A percentile compares a stretch with the other conserved stretches of the same genome.
These are phyloP conservation scores for Noctilio leporinus DNA, from an alignment of 2,113 vertebrate genomes.

Conservation along the genomic window DNA sequence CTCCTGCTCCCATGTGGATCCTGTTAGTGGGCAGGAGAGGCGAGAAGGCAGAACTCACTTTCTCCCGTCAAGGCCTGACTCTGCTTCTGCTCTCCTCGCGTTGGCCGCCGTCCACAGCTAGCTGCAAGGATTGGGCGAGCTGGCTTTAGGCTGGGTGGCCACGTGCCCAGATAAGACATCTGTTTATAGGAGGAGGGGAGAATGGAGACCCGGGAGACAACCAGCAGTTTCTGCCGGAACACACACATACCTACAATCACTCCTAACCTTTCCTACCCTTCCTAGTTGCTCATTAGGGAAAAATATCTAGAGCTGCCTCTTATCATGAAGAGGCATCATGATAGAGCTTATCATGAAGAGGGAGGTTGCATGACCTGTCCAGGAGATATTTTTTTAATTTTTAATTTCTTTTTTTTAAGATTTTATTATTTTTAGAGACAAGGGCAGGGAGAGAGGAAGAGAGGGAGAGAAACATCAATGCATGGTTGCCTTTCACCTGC, in stretches of 20 bases:
- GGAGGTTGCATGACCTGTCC: neutral
- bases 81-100: neutral
- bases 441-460: too few species aligned
- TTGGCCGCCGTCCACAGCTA: neutral
- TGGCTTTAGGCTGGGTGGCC: neutral
- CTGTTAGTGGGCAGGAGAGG: neutral
- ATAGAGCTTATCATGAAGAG: neutral
- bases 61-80: neutral
- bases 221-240: neutral
- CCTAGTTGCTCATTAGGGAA: neutral
- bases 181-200: neutral
- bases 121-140: neutral
- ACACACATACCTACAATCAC: neutral
- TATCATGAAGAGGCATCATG: neutral
- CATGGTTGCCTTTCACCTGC: too few species aligned
- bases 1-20: accelerated
- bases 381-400: too few species aligned
- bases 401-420: too few species aligned
- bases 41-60: neutral
- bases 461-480: too few species aligned
- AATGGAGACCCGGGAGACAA: neutral
- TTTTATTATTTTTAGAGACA: too few species aligned
- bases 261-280: too few species aligned
- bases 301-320: neutral
- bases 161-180: neutral